Base-by-base conservation (phyloP, 2,888 invertebrate species). In the Melangyna quadrimaculata region DNA sequence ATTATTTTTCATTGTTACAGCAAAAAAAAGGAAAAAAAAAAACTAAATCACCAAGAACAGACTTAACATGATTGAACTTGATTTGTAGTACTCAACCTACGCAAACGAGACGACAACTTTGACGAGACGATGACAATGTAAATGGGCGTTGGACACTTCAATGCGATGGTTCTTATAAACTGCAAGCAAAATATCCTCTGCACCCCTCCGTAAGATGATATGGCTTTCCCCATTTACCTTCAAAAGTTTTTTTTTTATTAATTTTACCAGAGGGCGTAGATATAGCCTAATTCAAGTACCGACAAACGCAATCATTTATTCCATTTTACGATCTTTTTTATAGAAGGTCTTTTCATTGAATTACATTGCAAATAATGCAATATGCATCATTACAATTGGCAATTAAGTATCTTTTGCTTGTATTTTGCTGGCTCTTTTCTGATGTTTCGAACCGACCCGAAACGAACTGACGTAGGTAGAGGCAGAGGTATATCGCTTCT, bases 351-450 rank as follows among this genome's bases (percentile, higher is more conserved):
- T 70, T 73, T 78, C 77, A 80, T 86, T 81, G 81, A 81, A 81
- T 81, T 81, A 81, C 77, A 51, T 65, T 77, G 72, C 63, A 78
- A 72, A 65, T 63, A 67, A 84, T 80, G 53, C 80, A 78, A 78
- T 63, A 67, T 78, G 72, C 86, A 86, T 81, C 81, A 73, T 78
- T 78, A 77, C 81, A 86, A 86, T 86, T 86, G 86, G 81, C 86
- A 86, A 86, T 86, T 86, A 78, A 78, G 81, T 75, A 59, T 67
- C 27, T 51, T 51, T 14, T 27, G 7, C 24, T 24, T 51, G 24
- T 24, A 48, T 48, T 48, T 45, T 22, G 22, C 12, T 6, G 22
- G n/a, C n/a, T n/a, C 48, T 48, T 22, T 22, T 22, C 12, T 48
- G 40, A 40, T 40, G 3, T 40, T 19, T 19, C 45, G 45, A 45